Evolutionary conservation across 2,797 vertebrate species (phyloP), one percentile per base, ranked within the genome.

Genomic region (Phylloscopus collybita): DNA sequence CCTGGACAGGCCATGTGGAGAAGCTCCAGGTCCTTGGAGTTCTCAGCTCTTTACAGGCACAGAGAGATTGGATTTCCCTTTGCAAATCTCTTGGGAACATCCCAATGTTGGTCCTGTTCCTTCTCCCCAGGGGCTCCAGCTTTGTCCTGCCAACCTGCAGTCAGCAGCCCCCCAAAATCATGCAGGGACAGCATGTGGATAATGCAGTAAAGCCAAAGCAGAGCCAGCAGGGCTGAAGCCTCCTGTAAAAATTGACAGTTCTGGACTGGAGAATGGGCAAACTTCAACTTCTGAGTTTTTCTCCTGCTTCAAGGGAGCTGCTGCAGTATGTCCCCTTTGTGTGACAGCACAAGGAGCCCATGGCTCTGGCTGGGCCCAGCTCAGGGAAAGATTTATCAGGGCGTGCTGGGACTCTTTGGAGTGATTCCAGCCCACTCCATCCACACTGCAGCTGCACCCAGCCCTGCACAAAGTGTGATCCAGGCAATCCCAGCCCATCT

Each of bases 141-240:
- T 11, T 18, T 90, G 88, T 36, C 57, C 70, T 32, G 64, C 38
- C 32, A 29, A 10, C 13, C 3, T 6, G 5, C 25, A 36, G 51
- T 0, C 78, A 56, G 17, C 81, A 86, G 38, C 5, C 45, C 71
- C 59, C 71, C 45, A 10, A 3, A 42, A 60, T 29, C 16, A 1
- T 1, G 8, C 7, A 5, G 73, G 59, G 25, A 11, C 40, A 45
- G 20, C 1, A 7, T 0, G 21, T 0, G 3, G 42, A 2, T 26
- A 86, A n/a, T 51, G 66, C 65, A 80, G 79, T 34, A 53, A 69
- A 60, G 54, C n/a, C 40, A 45, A 30, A 23, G 70, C n/a, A 51
- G 30, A 69, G 64, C 36, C 29, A 40, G 51, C 65, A 50, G 34
- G 17, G 75, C 40, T 59, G 75, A 42, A 88, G 13, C 40, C 40